Percentiles rank a stretch among this genome's conserved stretches.
phyloP scores from a whole-genome alignment of 2,888 invertebrate species.

The Drosophila differens region DNA sequence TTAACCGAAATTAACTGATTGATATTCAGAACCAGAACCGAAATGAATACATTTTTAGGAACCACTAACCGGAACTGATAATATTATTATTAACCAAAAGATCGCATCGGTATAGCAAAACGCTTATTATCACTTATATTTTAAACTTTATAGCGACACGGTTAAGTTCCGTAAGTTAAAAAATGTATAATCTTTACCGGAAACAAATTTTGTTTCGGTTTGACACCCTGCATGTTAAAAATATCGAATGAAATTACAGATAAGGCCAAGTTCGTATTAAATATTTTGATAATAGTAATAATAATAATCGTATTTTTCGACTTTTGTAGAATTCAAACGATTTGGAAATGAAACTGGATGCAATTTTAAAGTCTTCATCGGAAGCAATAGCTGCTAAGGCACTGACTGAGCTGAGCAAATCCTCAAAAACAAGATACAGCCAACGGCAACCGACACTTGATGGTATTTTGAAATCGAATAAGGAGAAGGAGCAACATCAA shows the following conservation, averaged over 20 bases:
- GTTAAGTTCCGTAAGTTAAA: neutral
- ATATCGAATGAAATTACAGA: neutral
- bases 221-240: neutral
- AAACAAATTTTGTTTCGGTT: neutral
- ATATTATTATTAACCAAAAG: neutral
- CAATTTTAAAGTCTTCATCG: constrained; percentile 79
- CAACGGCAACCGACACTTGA: constrained; percentile 45
- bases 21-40: neutral
- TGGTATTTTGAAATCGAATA: constrained; percentile 35
- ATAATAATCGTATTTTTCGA: neutral
- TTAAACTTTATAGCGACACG: neutral
- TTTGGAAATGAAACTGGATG: constrained; percentile 68
- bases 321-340: constrained; percentile 57
- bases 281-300: no score
- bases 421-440: constrained; percentile 73
- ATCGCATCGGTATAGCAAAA: neutral
- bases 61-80: neutral
- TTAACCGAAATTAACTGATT: neutral
- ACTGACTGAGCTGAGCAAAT: constrained; percentile 84
- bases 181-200: neutral
- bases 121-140: neutral
- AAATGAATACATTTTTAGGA: neutral
- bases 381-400: constrained; percentile 85
- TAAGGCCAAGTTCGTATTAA: no score
- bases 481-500: constrained; percentile 44